Evolutionary conservation across 2,113 vertebrate species (phyloP).

Genomic region (Onychorhynchus coronatus): DNA sequence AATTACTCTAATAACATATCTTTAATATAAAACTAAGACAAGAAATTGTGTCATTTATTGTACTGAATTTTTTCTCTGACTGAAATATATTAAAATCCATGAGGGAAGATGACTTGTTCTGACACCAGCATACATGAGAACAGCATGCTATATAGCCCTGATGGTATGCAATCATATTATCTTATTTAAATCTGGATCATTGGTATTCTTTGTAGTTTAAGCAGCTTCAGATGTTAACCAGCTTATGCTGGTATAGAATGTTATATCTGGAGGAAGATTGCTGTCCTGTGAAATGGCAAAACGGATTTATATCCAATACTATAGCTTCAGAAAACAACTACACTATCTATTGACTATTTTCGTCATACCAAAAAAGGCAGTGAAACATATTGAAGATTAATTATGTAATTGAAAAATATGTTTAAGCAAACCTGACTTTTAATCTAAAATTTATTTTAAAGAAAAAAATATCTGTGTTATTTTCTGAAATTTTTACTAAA

Average conservation of each 20-base stretch:
- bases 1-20: not conserved
- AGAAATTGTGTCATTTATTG: not conserved
- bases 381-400: not conserved
- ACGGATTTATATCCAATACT: not conserved
- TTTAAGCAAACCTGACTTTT: not conserved
- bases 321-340: not conserved
- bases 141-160: not conserved
- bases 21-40: not conserved
- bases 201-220: not conserved
- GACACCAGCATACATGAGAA: not conserved
- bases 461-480: not conserved
- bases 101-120: not conserved
- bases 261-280: not conserved
- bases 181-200: not conserved
- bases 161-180: not conserved
- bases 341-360: not conserved
- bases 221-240: conserved; percentile 3
- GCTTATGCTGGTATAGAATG: not conserved
- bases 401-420: not conserved
- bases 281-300: not conserved
- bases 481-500: not conserved
- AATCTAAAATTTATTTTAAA: not conserved
- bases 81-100: not conserved
- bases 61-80: not conserved
- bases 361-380: not conserved